Percentiles rank a stretch among this genome's conserved stretches.
Evolutionary conservation across 2,888 invertebrate genomes (phyloP).

Genomic region (Chrysomela aeneicollis): DNA sequence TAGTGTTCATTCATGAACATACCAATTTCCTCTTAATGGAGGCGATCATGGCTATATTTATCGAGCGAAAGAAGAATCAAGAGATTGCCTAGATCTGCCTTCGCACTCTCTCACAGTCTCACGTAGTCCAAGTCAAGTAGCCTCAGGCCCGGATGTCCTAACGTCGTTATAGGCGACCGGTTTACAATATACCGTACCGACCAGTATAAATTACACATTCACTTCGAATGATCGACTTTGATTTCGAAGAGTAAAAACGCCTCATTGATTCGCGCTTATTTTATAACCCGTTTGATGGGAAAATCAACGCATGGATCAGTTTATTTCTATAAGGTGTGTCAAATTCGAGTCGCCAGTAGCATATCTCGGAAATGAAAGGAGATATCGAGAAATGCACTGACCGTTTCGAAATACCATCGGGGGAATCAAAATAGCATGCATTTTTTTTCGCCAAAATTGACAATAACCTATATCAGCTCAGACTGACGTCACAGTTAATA

Average conservation of each 20-base stretch:
- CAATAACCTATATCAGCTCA: no score
- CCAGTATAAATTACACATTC: constrained; percentile 37
- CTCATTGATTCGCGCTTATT: constrained; percentile 2
- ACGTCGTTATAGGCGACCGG: constrained; percentile 39
- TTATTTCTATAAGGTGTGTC: neutral
- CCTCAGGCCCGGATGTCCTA: constrained; percentile 47
- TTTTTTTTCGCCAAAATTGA: no score
- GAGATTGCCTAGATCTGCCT: neutral
- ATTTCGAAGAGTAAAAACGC: constrained; percentile 16
- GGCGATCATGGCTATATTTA: neutral
- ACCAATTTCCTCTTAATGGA: constrained; percentile 3
- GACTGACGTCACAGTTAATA: no score
- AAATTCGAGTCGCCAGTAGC: no score
- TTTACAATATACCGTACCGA: constrained; percentile 31
- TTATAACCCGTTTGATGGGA: neutral
- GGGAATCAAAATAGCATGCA: no score
- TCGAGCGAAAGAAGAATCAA: neutral
- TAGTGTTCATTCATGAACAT: neutral
- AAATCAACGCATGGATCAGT: neutral
- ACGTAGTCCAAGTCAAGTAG: constrained; percentile 12
- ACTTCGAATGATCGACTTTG: constrained; percentile 28
- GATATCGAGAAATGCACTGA: no score
- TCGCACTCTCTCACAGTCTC: neutral
- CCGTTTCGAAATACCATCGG: no score
- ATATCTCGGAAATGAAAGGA: no score